phyloP scores from a whole-genome alignment of 1,140 invertebrate species.

The Eciton burchellii region DNA sequence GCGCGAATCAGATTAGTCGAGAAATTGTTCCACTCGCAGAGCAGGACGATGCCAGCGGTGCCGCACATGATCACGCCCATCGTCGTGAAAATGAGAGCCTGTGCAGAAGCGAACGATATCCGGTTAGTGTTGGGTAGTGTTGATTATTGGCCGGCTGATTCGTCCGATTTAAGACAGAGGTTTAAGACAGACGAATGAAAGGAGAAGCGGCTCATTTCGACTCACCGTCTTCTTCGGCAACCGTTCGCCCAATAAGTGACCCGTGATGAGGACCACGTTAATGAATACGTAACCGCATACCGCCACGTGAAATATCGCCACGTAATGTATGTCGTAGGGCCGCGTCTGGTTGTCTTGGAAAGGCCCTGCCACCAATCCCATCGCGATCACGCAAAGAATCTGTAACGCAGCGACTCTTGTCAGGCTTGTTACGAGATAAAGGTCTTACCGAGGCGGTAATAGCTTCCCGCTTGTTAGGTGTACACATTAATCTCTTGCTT shows the following conservation, averaged over 20 bases:
- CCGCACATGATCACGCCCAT: conserved; percentile 78
- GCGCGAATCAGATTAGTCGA: conserved; percentile 76
- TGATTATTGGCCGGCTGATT: neutral
- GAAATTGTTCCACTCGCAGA: conserved; percentile 78
- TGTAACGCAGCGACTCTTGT: conserved; percentile 63
- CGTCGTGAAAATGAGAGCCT: conserved; percentile 79
- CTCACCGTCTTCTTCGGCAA: conserved; percentile 88
- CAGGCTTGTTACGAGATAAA: neutral
- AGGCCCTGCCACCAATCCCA: conserved; percentile 86
- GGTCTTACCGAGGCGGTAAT: too few relatives aligned
- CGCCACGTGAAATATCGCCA: conserved; percentile 87
- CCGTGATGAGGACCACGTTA: conserved; percentile 87
- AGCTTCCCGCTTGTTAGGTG: neutral
- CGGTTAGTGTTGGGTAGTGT: neutral
- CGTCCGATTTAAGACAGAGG: neutral
- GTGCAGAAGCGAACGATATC: conserved; percentile 56
- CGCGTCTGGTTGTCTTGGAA: conserved; percentile 84
- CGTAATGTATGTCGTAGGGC: conserved; percentile 84
- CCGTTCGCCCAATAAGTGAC: conserved; percentile 87
- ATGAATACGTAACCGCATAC: conserved; percentile 88
- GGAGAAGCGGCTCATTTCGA: neutral
- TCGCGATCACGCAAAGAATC: conserved; percentile 84
- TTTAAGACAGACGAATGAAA: neutral
- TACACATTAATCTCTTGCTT: too few relatives aligned
- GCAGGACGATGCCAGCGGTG: conserved; percentile 77